Evolutionary conservation across 2,113 vertebrate species (phyloP), one percentile per base, ranked within the genome.

Genomic region (Collichthys lucidus): DNA sequence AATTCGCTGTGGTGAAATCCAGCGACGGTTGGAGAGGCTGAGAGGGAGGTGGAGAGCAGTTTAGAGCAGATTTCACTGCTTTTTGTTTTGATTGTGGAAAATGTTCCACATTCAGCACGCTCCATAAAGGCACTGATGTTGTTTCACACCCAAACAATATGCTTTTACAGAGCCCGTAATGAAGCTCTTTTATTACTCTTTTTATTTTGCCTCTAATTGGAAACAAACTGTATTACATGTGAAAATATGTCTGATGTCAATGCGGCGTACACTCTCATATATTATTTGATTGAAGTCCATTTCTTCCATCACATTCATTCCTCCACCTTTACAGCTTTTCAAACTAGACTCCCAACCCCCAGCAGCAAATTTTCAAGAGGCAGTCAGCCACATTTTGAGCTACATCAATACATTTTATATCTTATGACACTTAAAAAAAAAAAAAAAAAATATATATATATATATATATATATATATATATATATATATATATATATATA

Each of bases 1-100:
- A 75, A 64, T 86, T 85, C 59, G 17, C 66, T 8, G 60, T 55
- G 57, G 76, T 67, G 20, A 64, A 71, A 82, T 73, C 46, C 46
- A 46, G 11, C 4, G 55, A 56, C 59, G 59, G 72, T 65, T 15
- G n/a, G 40, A 3, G 22, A 20, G 53, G 22, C 9, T 12, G 20
- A 19, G 49, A 11, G 17, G 22, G 35, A 20, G 4, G 11, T 5
- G 56, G 50, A 29, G 63, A 63, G 73, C 12, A 42, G 31, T 40
- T 60, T 50, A 17, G 17, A 62, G 42, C 5, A 50, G 17, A 29
- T 65, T 80, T 76, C 24, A n/a, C 8, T 64, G 9, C 40, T 70
- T 59, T 66, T 64, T 65, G 7, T 89, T 73, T 75, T 52, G 35
- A 71, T 52, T 77, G 53, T 66, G 24, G 56, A 42, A 19, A 68